These are phyloP conservation scores for Gonocerus acuteangulatus DNA, from an alignment of 2,888 invertebrate genomes.

Conservation along the genomic window DNA sequence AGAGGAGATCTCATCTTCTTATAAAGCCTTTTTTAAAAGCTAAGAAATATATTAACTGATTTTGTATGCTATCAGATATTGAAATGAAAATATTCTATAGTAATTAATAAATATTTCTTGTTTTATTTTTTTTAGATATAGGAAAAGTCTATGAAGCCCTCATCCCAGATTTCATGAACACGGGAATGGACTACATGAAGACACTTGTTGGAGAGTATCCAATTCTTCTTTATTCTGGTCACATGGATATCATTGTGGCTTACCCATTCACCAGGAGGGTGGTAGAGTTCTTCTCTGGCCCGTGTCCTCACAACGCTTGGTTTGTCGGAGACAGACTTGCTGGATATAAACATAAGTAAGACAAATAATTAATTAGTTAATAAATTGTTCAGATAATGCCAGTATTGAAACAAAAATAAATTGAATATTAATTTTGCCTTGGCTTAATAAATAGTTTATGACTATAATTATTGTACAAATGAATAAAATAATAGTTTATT, in stretches of 20 bases:
- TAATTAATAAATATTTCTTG: too few species aligned
- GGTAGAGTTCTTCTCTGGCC: conserved; percentile 9
- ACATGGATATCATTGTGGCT: conserved; percentile 82
- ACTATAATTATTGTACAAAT: too few species aligned
- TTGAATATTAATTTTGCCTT: too few species aligned
- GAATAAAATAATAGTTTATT: too few species aligned
- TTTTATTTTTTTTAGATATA: conserved; percentile 41
- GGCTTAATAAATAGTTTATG: too few species aligned
- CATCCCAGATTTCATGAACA: conserved; percentile 70
- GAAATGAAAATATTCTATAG: too few species aligned
- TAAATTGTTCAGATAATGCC: not conserved
- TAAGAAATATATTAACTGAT: too few species aligned
- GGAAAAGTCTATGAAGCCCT: conserved; percentile 58
- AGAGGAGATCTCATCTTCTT: too few species aligned
- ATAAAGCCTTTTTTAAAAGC: too few species aligned
- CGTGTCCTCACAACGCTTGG: conserved; percentile 7
- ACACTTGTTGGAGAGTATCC: conserved; percentile 59
- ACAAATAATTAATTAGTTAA: not conserved
- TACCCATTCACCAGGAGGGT: conserved; percentile 60
- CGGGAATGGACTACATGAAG: conserved; percentile 63
- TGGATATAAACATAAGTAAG: conserved; percentile 4
- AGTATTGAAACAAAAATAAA: too few species aligned
- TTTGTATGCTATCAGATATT: too few species aligned
- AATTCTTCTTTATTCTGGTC: conserved; percentile 78
- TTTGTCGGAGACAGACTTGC: conserved; percentile 2